Conservation (phyloP, 2,113 vertebrate genomes). For the Cyprinodon brontotheroides region DNA sequence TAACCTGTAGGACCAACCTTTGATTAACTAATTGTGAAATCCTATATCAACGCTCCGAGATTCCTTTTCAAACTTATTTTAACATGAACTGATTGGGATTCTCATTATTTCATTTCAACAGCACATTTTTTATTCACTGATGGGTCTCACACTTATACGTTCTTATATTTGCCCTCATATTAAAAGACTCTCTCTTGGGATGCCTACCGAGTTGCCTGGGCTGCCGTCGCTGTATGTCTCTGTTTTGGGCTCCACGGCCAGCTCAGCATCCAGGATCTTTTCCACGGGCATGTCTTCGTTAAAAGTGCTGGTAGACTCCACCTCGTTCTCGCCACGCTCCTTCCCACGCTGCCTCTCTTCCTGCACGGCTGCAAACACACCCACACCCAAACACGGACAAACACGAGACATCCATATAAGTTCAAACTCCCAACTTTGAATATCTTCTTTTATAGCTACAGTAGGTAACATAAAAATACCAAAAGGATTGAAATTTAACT, state of each 20-base stretch:
- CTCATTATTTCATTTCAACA: background rate
- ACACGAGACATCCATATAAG: background rate
- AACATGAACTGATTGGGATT: background rate
- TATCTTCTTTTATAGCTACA: background rate
- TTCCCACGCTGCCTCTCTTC: constrained; percentile 94
- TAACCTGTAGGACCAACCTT: background rate
- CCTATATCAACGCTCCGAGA: background rate
- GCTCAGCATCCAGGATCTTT: constrained; percentile 93
- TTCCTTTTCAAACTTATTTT: background rate
- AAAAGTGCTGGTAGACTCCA: constrained; percentile 81
- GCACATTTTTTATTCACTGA: background rate
- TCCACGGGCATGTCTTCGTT: constrained; percentile 96
- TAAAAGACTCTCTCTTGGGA: background rate
- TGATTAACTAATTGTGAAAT: background rate
- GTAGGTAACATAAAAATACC: too few species aligned
- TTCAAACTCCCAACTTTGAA: background rate
- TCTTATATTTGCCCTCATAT: background rate
- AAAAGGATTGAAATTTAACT: too few species aligned
- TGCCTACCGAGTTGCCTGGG: constrained; percentile 86
- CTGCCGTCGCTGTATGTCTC: constrained; percentile 84
- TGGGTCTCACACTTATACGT: background rate
- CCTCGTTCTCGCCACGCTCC: constrained; percentile 88
- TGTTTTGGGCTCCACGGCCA: constrained; percentile 93
- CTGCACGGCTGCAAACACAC: constrained; percentile 85
- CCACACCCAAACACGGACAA: background rate